phyloP scores from a whole-genome alignment of 2,888 invertebrate species.

The Acanthoscelides obtectus region DNA sequence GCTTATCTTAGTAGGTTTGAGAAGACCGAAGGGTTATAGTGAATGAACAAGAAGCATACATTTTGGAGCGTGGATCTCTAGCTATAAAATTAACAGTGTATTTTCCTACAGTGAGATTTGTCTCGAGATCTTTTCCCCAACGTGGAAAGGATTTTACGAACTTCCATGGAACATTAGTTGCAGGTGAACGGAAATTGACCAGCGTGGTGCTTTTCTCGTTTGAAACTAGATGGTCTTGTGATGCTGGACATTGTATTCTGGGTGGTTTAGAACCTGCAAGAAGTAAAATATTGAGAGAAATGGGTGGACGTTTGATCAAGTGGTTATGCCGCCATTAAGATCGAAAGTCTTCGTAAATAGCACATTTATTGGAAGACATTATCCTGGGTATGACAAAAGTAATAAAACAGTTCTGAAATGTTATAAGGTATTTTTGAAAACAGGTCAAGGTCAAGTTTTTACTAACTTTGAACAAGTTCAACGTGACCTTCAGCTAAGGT shows the following conservation, averaged over 20 bases:
- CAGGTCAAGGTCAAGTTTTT: too few species aligned
- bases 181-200: slow-evolving; percentile 35
- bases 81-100: slow-evolving; percentile 51
- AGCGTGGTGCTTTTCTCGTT: slow-evolving; percentile 1
- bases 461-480: too few species aligned
- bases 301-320: not conserved
- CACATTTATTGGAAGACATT: too few species aligned
- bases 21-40: slow-evolving; percentile 16
- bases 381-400: too few species aligned
- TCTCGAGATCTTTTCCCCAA: slow-evolving; percentile 51
- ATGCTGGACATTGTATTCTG: slow-evolving; percentile 49
- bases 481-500: too few species aligned
- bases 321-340: too few species aligned
- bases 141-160: slow-evolving; percentile 50
- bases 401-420: too few species aligned
- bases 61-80: slow-evolving; percentile 48
- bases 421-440: too few species aligned
- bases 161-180: slow-evolving; percentile 53
- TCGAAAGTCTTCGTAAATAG: too few species aligned
- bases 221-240: slow-evolving; percentile 39
- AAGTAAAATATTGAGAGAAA: slow-evolving; percentile 4
- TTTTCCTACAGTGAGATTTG: slow-evolving; percentile 48
- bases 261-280: slow-evolving; percentile 13
- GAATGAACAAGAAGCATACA: slow-evolving; percentile 28
- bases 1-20: not conserved